Evolutionary conservation across 2,888 invertebrate genomes (phyloP).

Genomic region (Stenolophus ochropezus): DNA sequence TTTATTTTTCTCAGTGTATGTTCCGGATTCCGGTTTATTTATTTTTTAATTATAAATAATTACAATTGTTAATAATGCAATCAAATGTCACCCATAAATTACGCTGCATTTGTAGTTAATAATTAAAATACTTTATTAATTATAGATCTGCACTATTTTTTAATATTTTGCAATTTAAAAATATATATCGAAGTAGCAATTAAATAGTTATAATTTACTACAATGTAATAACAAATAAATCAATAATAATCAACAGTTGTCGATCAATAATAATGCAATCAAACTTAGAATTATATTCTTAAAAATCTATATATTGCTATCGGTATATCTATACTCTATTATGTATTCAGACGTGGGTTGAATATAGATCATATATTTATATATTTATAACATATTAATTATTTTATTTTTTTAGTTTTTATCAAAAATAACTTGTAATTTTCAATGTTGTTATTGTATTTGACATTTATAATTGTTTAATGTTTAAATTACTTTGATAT

Average conservation of each 20-base stretch:
- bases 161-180: not conserved
- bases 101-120: not conserved
- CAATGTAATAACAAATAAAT: constrained; percentile 9
- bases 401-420: not conserved
- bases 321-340: not conserved
- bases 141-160: constrained; percentile 9
- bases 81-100: not conserved
- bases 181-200: not conserved
- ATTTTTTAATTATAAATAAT: too few species aligned
- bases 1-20: too few species aligned
- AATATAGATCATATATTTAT: not conserved
- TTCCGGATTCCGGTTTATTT: too few species aligned
- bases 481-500: too few species aligned
- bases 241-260: constrained; percentile 5
- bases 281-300: constrained; percentile 10
- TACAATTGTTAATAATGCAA: not conserved
- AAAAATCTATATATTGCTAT: not conserved
- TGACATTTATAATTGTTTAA: too few species aligned
- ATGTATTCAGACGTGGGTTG: not conserved
- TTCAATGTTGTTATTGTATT: too few species aligned
- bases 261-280: constrained; percentile 14
- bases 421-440: too few species aligned
- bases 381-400: not conserved
- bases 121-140: constrained; percentile 22
- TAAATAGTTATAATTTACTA: constrained; percentile 15